phyloP scores from a whole-genome alignment of 2,797 vertebrate species.

The Paramormyrops hopkinsi region DNA sequence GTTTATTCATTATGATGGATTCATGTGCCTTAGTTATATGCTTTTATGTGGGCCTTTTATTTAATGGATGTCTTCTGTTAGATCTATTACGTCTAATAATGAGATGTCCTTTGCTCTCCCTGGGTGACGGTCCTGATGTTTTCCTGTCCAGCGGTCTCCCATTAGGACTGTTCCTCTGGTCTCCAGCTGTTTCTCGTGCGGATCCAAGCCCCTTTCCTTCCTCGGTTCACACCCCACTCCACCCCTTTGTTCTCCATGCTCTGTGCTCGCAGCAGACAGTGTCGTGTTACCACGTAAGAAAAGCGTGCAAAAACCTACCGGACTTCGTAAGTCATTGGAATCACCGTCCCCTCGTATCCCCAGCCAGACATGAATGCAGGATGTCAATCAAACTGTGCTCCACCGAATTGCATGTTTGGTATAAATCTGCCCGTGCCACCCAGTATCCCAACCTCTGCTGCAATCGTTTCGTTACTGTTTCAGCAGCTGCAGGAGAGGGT shows the following conservation, averaged over 20 bases:
- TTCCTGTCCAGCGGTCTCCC: not conserved
- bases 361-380: not conserved
- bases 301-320: constrained; percentile 20
- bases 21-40: not conserved
- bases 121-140: not conserved
- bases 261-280: constrained; percentile 44
- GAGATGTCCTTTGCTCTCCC: not conserved
- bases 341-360: not conserved
- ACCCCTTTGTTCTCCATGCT: constrained; percentile 22
- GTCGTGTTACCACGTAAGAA: constrained; percentile 39
- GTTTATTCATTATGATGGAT: not conserved
- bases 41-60: not conserved
- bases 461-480: constrained; percentile 20
- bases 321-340: constrained; percentile 28
- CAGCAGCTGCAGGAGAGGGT: constrained; percentile 3
- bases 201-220: constrained; percentile 21
- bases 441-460: not conserved
- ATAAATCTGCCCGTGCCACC: not conserved
- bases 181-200: constrained; percentile 45
- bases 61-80: not conserved
- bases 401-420: not conserved
- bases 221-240: constrained; percentile 1
- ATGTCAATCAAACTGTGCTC: no score
- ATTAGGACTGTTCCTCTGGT: not conserved
- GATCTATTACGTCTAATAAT: not conserved